Evolutionary conservation across 2,113 vertebrate species (phyloP).

Genomic region (Thamnophis sirtalis): DNA sequence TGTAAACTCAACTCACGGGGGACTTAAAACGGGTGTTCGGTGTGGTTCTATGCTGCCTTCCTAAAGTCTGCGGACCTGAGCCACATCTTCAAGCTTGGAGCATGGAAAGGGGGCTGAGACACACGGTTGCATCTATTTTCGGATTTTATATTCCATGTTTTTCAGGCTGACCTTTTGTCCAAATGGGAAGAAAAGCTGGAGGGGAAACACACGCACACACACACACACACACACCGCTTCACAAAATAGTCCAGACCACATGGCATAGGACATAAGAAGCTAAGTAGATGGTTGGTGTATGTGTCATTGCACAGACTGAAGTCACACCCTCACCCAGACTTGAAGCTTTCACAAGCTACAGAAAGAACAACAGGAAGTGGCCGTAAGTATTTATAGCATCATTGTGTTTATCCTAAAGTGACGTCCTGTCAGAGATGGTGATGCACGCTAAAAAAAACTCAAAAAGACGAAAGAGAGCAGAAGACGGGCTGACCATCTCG

Average conservation of each 20-base stretch:
- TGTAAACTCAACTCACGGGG: background rate
- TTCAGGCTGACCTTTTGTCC: background rate
- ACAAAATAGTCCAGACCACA: background rate
- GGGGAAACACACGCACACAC: accelerated
- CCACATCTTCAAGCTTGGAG: background rate
- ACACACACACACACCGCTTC: background rate
- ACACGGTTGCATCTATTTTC: accelerated
- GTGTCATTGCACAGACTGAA: slow-evolving; percentile 51
- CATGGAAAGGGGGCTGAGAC: background rate
- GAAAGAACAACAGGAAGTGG: slow-evolving; percentile 74
- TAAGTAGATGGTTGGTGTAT: slow-evolving; percentile 35
- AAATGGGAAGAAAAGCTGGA: background rate
- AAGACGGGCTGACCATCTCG: background rate
- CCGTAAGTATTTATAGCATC: slow-evolving; percentile 67
- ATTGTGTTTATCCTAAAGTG: slow-evolving; percentile 71
- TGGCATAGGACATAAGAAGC: slow-evolving; percentile 18
- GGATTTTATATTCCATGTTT: background rate
- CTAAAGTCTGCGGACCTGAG: background rate
- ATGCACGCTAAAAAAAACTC: slow-evolving; percentile 34
- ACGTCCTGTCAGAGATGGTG: slow-evolving; percentile 66
- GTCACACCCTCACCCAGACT: slow-evolving; percentile 67
- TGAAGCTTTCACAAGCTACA: slow-evolving; percentile 57
- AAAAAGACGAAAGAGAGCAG: background rate
- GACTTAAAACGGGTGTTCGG: background rate
- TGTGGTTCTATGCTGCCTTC: background rate